Evolutionary conservation across 2,113 vertebrate species (phyloP).

Genomic region (Ageneiosus marmoratus): DNA sequence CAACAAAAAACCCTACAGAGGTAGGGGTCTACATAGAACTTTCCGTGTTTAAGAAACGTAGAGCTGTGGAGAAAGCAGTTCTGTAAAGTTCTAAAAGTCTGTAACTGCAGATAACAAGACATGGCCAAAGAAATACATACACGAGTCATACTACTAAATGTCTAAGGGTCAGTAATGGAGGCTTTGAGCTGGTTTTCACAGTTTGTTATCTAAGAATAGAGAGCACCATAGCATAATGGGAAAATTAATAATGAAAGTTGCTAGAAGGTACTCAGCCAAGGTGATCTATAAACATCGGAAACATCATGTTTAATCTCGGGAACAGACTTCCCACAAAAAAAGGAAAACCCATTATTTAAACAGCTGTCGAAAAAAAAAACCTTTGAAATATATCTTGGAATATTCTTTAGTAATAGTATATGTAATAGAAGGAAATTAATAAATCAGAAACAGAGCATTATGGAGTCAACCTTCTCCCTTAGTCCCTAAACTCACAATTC

Average conservation of each 20-base stretch:
- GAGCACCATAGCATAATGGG: background rate
- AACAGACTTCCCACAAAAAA: background rate
- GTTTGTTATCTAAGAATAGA: background rate
- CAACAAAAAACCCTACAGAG: background rate
- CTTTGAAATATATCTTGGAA: background rate
- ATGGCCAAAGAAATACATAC: background rate
- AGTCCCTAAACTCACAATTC: conserved; percentile 43
- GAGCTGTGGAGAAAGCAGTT: background rate
- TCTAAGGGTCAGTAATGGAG: background rate
- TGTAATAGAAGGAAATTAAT: background rate
- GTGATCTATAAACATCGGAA: background rate
- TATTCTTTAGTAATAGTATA: background rate
- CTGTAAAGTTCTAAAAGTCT: conserved; percentile 38
- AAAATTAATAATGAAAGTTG: conserved; percentile 7
- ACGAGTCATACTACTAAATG: background rate
- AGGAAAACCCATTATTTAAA: background rate
- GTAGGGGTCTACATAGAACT: background rate
- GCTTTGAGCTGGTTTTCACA: background rate
- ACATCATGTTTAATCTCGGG: background rate
- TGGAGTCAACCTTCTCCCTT: background rate
- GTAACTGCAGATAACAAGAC: conserved; percentile 39
- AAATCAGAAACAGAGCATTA: conserved; percentile 17
- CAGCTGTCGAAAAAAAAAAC: background rate
- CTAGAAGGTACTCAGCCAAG: background rate
- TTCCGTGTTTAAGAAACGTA: background rate